Conservation (phyloP, 64 coral and sea anemone genomes). For the Cladopsammia gracilis region DNA sequence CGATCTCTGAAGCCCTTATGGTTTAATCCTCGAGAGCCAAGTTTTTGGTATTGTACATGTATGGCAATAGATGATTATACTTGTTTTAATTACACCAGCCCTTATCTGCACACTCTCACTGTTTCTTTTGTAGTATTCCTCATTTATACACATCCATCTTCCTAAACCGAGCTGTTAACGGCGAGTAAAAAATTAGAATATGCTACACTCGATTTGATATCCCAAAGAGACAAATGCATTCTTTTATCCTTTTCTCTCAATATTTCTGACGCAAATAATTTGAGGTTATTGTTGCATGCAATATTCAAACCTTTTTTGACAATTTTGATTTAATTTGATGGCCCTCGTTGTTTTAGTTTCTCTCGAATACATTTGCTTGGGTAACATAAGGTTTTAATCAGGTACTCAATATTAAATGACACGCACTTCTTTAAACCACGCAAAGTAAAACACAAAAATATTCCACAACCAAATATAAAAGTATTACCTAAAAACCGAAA, state of each 20-base stretch:
- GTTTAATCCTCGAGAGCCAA: neutral
- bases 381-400: slow-evolving; percentile 33
- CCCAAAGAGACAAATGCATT: neutral
- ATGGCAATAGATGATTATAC: neutral
- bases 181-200: neutral
- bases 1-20: neutral
- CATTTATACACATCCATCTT: slow-evolving; percentile 2
- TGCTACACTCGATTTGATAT: neutral
- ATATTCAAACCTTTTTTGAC: slow-evolving; percentile 23
- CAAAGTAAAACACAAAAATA: neutral
- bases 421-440: neutral
- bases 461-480: neutral
- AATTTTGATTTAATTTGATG: slow-evolving; percentile 46
- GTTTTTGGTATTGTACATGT: no score
- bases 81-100: neutral
- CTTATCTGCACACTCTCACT: slow-evolving; percentile 4
- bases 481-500: neutral
- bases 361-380: slow-evolving; percentile 22
- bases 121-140: slow-evolving; percentile 29
- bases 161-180: neutral
- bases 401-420: neutral
- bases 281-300: slow-evolving; percentile 25
- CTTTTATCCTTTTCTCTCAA: neutral
- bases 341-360: slow-evolving; percentile 48
- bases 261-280: slow-evolving; percentile 10